A percentile compares a stretch with the other conserved stretches of the same genome.
These are phyloP conservation scores for Sminthurinus aureus DNA, from an alignment of 2,888 invertebrate genomes.

Conservation along the genomic window DNA sequence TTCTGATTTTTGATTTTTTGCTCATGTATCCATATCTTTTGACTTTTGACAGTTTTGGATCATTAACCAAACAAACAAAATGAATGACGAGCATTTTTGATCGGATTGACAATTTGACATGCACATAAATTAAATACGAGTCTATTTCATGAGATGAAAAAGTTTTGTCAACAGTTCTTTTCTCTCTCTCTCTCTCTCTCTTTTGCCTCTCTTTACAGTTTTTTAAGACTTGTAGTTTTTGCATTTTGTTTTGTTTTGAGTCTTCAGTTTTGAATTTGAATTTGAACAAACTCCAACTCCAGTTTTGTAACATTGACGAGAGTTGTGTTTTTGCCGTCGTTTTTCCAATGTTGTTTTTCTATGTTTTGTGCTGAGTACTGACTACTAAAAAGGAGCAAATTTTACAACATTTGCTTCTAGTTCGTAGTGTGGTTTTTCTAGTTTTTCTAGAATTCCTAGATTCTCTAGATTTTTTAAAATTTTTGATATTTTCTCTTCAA, in stretches of 20 bases:
- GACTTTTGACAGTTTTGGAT: not conserved
- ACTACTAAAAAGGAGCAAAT: not conserved
- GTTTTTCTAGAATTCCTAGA: too few relatives aligned
- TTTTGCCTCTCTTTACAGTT: not conserved
- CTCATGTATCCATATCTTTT: not conserved
- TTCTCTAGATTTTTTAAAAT: not conserved
- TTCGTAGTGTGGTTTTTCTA: not conserved
- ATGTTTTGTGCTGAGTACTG: not conserved
- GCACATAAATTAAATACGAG: not conserved
- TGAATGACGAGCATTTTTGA: conserved; percentile 13
- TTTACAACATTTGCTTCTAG: not conserved
- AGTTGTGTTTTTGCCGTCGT: too few relatives aligned
- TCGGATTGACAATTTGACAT: not conserved
- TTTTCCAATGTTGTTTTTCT: not conserved
- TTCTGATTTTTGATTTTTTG: conserved; percentile 13
- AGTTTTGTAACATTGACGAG: not conserved
- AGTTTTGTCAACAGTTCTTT: not conserved
- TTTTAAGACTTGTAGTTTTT: not conserved
- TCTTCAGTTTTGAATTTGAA: not conserved
- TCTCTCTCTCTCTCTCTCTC: not conserved
- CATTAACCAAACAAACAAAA: not conserved
- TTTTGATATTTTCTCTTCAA: not conserved
- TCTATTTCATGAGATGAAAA: not conserved
- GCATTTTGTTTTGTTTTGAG: not conserved
- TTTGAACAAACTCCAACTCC: not conserved